phyloP scores from a whole-genome alignment of 2,888 invertebrate species.

The Tipula confusa region DNA sequence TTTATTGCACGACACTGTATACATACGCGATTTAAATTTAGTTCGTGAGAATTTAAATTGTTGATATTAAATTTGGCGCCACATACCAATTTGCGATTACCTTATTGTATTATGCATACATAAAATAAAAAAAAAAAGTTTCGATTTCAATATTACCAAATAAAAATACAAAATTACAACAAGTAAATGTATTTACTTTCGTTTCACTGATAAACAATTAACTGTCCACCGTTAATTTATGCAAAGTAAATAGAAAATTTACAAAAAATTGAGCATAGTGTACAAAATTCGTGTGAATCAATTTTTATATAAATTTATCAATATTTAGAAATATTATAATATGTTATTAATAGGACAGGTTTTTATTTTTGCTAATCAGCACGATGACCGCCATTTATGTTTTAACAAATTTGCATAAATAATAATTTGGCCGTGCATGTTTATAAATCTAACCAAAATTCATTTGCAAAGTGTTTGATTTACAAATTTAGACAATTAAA shows the following conservation, averaged over 20 bases:
- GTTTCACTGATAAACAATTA: not conserved
- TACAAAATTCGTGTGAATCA: not conserved
- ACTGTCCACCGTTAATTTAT: not conserved
- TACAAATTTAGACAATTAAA: not conserved
- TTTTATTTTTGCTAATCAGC: not conserved
- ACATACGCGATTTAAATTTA: too few species aligned
- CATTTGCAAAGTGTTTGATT: not conserved
- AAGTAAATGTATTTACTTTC: not conserved
- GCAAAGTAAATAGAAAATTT: not conserved
- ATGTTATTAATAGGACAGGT: not conserved
- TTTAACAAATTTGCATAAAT: not conserved
- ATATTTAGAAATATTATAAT: not conserved
- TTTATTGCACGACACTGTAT: too few species aligned
- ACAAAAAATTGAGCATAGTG: not conserved
- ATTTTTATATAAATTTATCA: not conserved
- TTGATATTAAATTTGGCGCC: not conserved
- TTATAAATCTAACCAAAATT: not conserved
- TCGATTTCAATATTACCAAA: not conserved
- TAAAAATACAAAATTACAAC: not conserved
- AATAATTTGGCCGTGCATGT: not conserved
- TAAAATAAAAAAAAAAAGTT: not conserved
- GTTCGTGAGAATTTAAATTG: not conserved
- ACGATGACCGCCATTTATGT: not conserved
- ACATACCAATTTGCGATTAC: not conserved
- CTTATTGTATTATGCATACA: not conserved